A percentile compares a stretch with the other conserved stretches of the same genome.
These are phyloP conservation scores for Rana temporaria DNA, from an alignment of 2,113 vertebrate genomes.

Conservation along the genomic window DNA sequence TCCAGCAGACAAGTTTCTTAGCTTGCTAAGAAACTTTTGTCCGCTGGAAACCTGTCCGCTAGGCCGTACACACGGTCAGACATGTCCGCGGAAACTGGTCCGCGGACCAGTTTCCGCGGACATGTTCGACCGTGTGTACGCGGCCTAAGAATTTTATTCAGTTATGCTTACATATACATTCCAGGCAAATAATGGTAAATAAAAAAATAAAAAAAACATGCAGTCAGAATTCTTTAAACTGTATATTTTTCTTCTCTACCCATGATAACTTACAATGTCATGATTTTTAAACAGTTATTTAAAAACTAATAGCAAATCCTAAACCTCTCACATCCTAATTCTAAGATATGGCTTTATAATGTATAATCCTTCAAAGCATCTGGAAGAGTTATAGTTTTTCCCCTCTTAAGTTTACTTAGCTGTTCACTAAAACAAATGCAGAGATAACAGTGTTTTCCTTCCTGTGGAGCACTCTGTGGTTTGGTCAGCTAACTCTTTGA, in stretches of 20 bases:
- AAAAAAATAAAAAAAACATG: too few species aligned
- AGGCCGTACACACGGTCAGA: too few species aligned
- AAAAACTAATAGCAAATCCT: neutral
- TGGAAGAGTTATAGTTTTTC: constrained; percentile 41
- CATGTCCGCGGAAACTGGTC: too few species aligned
- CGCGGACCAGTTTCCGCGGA: too few species aligned
- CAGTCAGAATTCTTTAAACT: neutral
- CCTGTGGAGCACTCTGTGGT: constrained; percentile 26
- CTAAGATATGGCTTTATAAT: neutral
- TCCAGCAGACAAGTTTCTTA: too few species aligned
- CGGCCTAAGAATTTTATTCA: too few species aligned
- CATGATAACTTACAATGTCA: constrained; percentile 14
- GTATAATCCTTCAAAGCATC: constrained; percentile 29
- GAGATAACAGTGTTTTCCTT: constrained; percentile 53
- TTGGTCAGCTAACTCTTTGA: constrained; percentile 21
- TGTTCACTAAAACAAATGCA: constrained; percentile 47
- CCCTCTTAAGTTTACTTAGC: constrained; percentile 47
- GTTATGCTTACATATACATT: too few species aligned
- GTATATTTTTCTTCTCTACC: neutral
- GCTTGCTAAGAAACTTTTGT: too few species aligned
- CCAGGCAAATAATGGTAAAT: too few species aligned
- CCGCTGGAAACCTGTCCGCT: too few species aligned
- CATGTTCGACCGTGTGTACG: too few species aligned
- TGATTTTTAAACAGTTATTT: neutral
- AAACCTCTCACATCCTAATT: neutral